Evolutionary conservation across 2,113 vertebrate species (phyloP).

Genomic region (Lepidiolamprologus cunningtoni): DNA sequence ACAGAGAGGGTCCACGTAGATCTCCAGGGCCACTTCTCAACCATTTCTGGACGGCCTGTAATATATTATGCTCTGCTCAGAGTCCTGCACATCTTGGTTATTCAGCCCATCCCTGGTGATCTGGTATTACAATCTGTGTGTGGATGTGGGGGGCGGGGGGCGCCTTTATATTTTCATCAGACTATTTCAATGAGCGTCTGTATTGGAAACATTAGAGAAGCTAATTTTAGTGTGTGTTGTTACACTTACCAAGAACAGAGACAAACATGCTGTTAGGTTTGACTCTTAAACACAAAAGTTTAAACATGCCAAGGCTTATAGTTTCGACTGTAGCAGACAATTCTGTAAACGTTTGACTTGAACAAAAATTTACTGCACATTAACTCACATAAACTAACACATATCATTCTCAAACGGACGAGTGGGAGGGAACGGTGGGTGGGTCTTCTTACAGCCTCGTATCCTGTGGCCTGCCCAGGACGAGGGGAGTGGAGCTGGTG

Average conservation of each 20-base stretch:
- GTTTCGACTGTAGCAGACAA: neutral
- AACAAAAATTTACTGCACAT: neutral
- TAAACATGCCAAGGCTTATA: neutral
- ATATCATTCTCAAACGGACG: neutral
- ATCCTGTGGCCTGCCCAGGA: neutral
- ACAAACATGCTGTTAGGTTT: neutral
- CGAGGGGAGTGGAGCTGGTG: accelerated
- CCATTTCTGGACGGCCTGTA: slow-evolving; percentile 14
- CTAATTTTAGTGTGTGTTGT: neutral
- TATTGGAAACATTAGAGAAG: neutral
- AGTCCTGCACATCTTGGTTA: neutral
- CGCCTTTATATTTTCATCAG: neutral
- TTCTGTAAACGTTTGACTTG: neutral
- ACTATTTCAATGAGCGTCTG: neutral
- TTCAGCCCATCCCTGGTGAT: slow-evolving; percentile 7
- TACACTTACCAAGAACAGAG: neutral
- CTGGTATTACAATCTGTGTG: neutral
- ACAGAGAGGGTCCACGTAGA: slow-evolving; percentile 56
- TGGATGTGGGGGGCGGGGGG: neutral
- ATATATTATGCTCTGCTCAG: neutral
- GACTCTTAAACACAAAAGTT: neutral
- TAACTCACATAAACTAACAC: neutral
- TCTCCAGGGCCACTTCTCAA: slow-evolving; percentile 47
- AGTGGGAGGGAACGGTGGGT: neutral
- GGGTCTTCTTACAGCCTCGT: neutral